phyloP scores from a whole-genome alignment of 2,797 vertebrate genomes.

The Bradypodion pumilum region DNA sequence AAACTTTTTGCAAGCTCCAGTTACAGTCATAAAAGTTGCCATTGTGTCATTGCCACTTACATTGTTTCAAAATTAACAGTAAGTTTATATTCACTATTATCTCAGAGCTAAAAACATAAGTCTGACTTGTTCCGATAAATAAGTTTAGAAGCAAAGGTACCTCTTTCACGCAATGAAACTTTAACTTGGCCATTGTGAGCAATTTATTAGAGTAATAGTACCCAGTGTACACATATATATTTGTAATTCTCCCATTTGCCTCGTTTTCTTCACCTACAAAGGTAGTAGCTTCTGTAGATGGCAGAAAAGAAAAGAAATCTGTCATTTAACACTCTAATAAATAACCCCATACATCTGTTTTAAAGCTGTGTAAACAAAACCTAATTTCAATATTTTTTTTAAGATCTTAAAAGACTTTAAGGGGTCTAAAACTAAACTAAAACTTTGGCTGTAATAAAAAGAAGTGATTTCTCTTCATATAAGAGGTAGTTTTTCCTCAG shows the following conservation, averaged over 20 bases:
- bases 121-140: constrained; percentile 25
- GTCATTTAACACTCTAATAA: constrained; percentile 15
- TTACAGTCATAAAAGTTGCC: not conserved
- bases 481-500: not conserved
- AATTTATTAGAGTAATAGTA: not conserved
- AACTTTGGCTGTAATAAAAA: not conserved
- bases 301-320: constrained; percentile 5
- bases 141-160: not conserved
- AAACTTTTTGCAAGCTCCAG: not conserved
- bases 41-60: not conserved
- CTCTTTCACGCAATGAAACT: not conserved
- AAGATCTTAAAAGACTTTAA: not conserved
- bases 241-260: constrained; percentile 10
- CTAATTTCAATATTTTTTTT: constrained; percentile 11
- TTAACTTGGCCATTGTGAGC: not conserved
- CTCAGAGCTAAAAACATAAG: not conserved
- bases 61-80: not conserved
- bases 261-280: constrained; percentile 15
- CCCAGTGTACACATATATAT: fast-evolving
- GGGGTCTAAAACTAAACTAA: too few relatives aligned
- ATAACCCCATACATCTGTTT: not conserved
- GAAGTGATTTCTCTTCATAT: constrained; percentile 14
- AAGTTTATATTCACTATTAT: not conserved
- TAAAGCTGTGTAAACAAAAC: not conserved
- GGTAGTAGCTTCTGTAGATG: constrained; percentile 2